These are phyloP conservation scores for Polypedilum vanderplanki DNA, from an alignment of 1,140 invertebrate genomes.

Conservation along the genomic window DNA sequence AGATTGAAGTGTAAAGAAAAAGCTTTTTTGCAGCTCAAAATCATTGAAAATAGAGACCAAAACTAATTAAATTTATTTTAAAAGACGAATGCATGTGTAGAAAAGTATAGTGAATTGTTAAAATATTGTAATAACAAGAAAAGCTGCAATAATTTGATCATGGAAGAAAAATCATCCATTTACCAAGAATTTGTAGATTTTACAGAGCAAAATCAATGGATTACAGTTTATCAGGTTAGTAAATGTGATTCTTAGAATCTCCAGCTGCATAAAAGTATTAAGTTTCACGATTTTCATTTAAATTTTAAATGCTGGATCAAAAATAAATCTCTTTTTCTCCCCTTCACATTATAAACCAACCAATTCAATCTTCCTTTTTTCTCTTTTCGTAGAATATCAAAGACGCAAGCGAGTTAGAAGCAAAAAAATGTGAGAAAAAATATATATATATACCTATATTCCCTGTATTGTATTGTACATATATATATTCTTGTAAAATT, in stretches of 20 bases:
- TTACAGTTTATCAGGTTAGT: background rate
- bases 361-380: too few species aligned
- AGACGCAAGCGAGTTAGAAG: slow-evolving; percentile 45
- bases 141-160: slow-evolving; percentile 1
- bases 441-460: too few species aligned
- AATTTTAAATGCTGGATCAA: too few species aligned
- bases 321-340: too few species aligned
- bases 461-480: too few species aligned
- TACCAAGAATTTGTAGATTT: slow-evolving; percentile 1
- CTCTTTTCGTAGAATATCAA: slow-evolving; percentile 46
- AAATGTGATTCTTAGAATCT: background rate
- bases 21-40: background rate
- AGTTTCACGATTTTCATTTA: slow-evolving; percentile 33
- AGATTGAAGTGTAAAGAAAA: background rate
- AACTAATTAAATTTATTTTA: too few species aligned
- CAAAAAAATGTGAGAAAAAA: slow-evolving; percentile 34
- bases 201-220: background rate
- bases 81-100: background rate
- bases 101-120: background rate
- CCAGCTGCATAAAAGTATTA: background rate
- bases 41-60: background rate
- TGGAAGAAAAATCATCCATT: slow-evolving; percentile 6
- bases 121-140: background rate
- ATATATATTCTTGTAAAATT: background rate
- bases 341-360: too few species aligned